Evolutionary conservation across 2,797 vertebrate genomes (phyloP).

Genomic region (Zalophus californianus): DNA sequence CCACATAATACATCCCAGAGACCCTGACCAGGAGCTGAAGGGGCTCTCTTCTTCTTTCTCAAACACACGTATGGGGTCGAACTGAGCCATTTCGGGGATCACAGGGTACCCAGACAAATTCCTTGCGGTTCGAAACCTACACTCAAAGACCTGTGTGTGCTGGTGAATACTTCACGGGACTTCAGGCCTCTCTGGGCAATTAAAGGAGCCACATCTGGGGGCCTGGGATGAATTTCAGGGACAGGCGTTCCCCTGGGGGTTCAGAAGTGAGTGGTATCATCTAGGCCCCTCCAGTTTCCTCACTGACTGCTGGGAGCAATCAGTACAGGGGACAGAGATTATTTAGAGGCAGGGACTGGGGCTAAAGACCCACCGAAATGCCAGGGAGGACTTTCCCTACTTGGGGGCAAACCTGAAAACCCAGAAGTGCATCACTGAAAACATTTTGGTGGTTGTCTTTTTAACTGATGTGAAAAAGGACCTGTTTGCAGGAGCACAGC

Average conservation of each 20-base stretch:
- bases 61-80: too few relatives aligned
- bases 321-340: background rate
- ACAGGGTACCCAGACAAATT: background rate
- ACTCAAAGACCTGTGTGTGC: background rate
- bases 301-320: background rate
- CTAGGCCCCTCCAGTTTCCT: background rate
- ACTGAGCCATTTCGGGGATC: background rate
- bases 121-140: background rate
- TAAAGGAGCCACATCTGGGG: background rate
- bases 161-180: background rate
- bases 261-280: background rate
- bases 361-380: background rate
- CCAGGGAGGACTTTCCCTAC: background rate
- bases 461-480: background rate
- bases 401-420: background rate
- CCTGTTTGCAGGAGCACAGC: background rate
- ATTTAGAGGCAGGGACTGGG: background rate
- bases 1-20: background rate
- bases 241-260: background rate
- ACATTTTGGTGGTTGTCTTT: background rate
- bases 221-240: background rate
- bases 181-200: background rate
- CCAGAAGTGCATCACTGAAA: background rate
- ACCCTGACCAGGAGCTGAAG: background rate
- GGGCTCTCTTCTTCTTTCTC: background rate